Percentiles rank a stretch among this genome's conserved stretches.
phyloP scores from a whole-genome alignment of 1,140 invertebrate genomes.

The Metaphire vulgaris region DNA sequence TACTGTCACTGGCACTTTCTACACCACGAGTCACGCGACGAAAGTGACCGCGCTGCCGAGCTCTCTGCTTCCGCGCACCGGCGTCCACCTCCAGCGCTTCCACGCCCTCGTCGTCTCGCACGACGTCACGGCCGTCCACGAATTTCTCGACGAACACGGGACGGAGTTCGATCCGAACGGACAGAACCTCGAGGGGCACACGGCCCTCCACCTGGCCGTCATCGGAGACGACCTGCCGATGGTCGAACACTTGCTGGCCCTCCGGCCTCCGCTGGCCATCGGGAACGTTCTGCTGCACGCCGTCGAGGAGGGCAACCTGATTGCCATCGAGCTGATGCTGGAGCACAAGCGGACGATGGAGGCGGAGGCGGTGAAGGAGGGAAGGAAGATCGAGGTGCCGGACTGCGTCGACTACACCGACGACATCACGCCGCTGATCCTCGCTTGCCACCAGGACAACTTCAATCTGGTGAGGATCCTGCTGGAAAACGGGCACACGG shows the following conservation, averaged over 20 bases:
- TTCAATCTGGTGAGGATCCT: slow-evolving; percentile 92
- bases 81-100: not conserved
- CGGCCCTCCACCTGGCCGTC: slow-evolving; percentile 8
- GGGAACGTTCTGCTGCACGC: slow-evolving; percentile 10
- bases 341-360: not conserved
- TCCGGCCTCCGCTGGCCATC: not conserved
- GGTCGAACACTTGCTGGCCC: slow-evolving; percentile 3
- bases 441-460: slow-evolving; percentile 85
- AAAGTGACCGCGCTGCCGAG: not conserved
- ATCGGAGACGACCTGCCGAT: slow-evolving; percentile 6
- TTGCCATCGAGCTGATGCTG: not conserved
- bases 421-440: slow-evolving; percentile 82
- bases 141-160: not conserved
- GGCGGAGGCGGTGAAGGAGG: not conserved
- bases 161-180: not conserved
- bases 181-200: slow-evolving; percentile 18
- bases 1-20: too few species aligned
- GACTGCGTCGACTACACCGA: slow-evolving; percentile 63
- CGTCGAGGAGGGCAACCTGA: slow-evolving; percentile 3
- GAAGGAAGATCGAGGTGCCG: not conserved
- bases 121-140: not conserved
- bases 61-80: not conserved
- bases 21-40: too few species aligned
- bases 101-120: not conserved
- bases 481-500: slow-evolving; percentile 73